These are phyloP conservation scores for Gallinago nigripennis DNA, from an alignment of 2,797 vertebrate genomes.

Conservation along the genomic window DNA sequence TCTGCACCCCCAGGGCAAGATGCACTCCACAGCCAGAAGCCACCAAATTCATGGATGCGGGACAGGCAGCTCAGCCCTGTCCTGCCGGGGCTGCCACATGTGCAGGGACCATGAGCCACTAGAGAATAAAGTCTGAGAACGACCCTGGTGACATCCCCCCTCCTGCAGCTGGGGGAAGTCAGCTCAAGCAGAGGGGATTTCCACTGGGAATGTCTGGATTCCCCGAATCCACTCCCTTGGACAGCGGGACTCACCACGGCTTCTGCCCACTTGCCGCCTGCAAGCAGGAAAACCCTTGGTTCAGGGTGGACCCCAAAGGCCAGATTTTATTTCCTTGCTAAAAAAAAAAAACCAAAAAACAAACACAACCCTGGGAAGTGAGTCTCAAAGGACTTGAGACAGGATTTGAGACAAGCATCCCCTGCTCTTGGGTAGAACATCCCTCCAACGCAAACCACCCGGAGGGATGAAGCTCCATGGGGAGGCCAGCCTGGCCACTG, in stretches of 20 bases:
- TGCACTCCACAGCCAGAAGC: neutral
- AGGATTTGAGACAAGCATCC: neutral
- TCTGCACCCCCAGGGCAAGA: neutral
- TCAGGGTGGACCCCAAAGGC: accelerated
- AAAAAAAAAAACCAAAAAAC: neutral
- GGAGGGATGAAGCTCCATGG: neutral
- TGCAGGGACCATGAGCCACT: accelerated
- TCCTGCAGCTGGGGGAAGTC: neutral
- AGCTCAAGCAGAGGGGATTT: slow-evolving; percentile 44
- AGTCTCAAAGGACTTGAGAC: neutral
- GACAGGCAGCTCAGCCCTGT: neutral
- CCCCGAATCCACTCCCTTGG: neutral
- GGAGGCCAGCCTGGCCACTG: neutral
- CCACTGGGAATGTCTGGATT: slow-evolving; percentile 44
- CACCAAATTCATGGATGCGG: accelerated
- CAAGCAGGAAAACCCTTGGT: neutral
- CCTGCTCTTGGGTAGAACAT: neutral
- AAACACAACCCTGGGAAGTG: neutral
- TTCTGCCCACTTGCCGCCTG: accelerated
- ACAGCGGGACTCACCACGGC: neutral
- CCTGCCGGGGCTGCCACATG: neutral
- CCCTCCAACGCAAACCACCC: neutral
- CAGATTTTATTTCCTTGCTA: neutral
- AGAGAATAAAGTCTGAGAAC: neutral
- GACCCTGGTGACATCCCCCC: neutral